These are phyloP conservation scores for Tichodroma muraria DNA, from an alignment of 2,113 vertebrate genomes.

Conservation along the genomic window DNA sequence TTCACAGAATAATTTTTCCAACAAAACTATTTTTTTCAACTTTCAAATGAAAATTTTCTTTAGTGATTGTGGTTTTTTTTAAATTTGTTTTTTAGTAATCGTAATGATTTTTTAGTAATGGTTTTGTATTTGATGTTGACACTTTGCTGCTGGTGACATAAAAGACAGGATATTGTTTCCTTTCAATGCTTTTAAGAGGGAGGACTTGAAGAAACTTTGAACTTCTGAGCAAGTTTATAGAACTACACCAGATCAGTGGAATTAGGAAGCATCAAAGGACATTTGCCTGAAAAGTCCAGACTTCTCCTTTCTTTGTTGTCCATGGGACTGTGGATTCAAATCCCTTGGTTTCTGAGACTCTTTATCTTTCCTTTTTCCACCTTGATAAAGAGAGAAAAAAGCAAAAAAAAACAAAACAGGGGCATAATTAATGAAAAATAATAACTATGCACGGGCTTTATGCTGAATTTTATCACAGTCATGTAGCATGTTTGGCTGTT, in stretches of 20 bases:
- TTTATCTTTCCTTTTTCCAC: background rate
- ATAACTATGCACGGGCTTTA: background rate
- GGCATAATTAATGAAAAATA: background rate
- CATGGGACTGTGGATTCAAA: background rate
- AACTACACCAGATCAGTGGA: background rate
- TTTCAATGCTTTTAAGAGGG: background rate
- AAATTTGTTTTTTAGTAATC: background rate
- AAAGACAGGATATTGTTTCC: background rate
- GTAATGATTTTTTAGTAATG: background rate
- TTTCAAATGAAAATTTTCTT: background rate
- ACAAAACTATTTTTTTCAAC: fast-evolving
- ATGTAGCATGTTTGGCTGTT: background rate
- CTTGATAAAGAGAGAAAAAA: background rate
- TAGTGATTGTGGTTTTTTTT: background rate
- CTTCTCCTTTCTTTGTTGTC: background rate
- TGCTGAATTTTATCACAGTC: background rate
- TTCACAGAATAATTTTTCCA: background rate
- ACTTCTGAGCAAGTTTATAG: background rate
- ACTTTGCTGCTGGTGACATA: background rate
- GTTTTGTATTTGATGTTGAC: background rate
- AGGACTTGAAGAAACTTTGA: background rate
- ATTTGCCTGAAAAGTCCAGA: background rate
- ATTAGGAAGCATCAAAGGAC: background rate
- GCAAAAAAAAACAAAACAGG: background rate
- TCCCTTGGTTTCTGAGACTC: background rate